Base-by-base conservation (phyloP, 2,888 invertebrate species). In the Idaea aversata region DNA sequence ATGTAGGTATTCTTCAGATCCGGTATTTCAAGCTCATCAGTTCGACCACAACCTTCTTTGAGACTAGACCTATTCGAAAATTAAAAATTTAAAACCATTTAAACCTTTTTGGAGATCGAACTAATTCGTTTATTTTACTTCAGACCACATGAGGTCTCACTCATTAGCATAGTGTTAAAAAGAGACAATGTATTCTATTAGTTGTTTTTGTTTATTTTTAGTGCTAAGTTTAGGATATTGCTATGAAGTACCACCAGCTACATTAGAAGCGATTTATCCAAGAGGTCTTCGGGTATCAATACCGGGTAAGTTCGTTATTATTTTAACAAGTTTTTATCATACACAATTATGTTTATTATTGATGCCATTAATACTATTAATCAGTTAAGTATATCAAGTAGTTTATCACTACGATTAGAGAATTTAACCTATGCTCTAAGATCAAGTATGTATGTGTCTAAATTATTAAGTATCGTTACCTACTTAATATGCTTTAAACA, bases 281-380 rank as follows among this genome's bases (percentile, higher is more conserved):
- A 92, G 82, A 81, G 95, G 95, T 71, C 77, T 95, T 0, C 87
- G 93, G 57, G 94, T 95, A 5, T 95, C 95, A 0, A 87, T 95
- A 71, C 95, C 95, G 78, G 94, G 95, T 95, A 81, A 69, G 67
- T 57, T 62, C 1, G 13, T 6, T 16, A 7, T 59, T 59, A 59
- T 15, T 15, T 15, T 4, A 4, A 15, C 10, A 6, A 47, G 6
- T 47, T 47, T 47, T 36, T 10, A 36, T 36, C 36, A 36, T 3
- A 7, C 10, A 36, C 36, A 36, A 10, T 36, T 36, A 7, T 36
- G 25, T 25, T 25, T 25, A 25, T 25, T 25, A 25, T 25, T 25
- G 25, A 25, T 1, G 3, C 25, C 3, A 25, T 25, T 25, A 2
- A 25, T 25, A 25, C 25, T 25, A 25, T 25, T 25, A 25, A 25